Base-by-base conservation (phyloP, 2,113 vertebrate species). In the Urocitellus parryii region DNA sequence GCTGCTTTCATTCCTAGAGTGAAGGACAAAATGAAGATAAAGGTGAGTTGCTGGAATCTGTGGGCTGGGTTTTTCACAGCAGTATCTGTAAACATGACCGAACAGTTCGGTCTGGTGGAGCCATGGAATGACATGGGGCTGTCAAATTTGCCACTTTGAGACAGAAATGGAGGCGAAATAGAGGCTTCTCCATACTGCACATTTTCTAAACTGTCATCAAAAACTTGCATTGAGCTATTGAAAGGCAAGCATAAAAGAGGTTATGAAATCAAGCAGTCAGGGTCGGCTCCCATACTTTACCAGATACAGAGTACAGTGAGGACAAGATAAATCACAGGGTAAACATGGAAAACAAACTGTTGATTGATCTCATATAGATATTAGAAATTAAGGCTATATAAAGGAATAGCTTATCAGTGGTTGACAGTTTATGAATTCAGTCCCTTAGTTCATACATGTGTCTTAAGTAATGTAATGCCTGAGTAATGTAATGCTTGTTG, bases 1-100 rank as follows among this genome's bases (percentile, higher is more conserved):
- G 27, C 9, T 8, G 4, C 2, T 24, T 14, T 34, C 17, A n/a
- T 14, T 3, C 25, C 1, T 20, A 45, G 29, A 68, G 25, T 0
- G 7, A 77, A n/a, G 42, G 32, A 10, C 76, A 61, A 39, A 27
- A 14, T 42, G 34, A 92, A 45, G 56, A 53, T 8, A 67, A 53
- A 74, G 18, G 29, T 32, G 12, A 2, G 13, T 22, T 25, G 17
- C 42, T 42, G 42, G 45, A 58, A 42, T 8, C 42, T 73, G 5
- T 58, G 24, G 29, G 10, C 45, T 58, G n/a, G 42, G 5, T 6
- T 72, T 63, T 51, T n/a, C 53, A 20, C 67, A 2, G 5, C 25
- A 25, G 10, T 68, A 32, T 1, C 10, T 42, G 10, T 65, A 70
- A 89, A 9, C 42, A 51, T 5, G 42, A 63, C 29, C 80, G 25